phyloP scores from a whole-genome alignment of 35 echinoderm and acorn worm species.

The Holothuria glaberrima region DNA sequence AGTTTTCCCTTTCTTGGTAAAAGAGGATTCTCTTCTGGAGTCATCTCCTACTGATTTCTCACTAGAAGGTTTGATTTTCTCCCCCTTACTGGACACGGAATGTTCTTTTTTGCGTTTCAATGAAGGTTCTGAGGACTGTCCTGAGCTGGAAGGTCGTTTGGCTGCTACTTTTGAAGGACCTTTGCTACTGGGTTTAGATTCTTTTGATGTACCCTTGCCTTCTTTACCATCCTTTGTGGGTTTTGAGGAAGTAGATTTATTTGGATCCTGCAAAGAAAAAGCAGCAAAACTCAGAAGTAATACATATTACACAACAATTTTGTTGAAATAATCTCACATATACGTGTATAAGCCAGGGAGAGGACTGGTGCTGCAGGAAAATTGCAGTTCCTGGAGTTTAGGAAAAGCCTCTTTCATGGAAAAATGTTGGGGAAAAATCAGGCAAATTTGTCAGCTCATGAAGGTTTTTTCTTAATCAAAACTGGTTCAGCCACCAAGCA shows the following conservation, averaged over 20 bases:
- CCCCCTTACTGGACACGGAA: slow-evolving; percentile 42
- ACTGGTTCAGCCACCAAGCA: no score
- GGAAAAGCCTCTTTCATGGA: no score
- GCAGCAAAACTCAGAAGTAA: background rate
- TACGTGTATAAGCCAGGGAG: no score
- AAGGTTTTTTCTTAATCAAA: no score
- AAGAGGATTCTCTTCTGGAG: slow-evolving; percentile 30
- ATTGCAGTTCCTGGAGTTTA: no score
- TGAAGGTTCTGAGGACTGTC: background rate
- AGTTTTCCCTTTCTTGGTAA: slow-evolving; percentile 64
- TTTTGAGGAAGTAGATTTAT: slow-evolving; percentile 62
- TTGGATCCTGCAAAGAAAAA: slow-evolving; percentile 21
- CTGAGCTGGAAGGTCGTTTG: slow-evolving; percentile 9
- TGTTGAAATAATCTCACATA: background rate
- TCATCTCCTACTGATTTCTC: slow-evolving; percentile 20
- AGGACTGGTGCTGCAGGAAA: no score
- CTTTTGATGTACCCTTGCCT: slow-evolving; percentile 71
- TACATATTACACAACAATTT: background rate
- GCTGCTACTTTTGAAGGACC: slow-evolving; percentile 2
- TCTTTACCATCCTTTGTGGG: slow-evolving; percentile 57
- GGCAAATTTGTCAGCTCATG: no score
- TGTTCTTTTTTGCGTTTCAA: slow-evolving; percentile 40
- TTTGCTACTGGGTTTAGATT: slow-evolving; percentile 55
- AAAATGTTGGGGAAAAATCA: no score
- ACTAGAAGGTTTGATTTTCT: slow-evolving; percentile 31